Percentiles rank a stretch among this genome's conserved stretches.
Evolutionary conservation across 2,113 vertebrate genomes (phyloP).

Genomic region (Prunella himalayana): DNA sequence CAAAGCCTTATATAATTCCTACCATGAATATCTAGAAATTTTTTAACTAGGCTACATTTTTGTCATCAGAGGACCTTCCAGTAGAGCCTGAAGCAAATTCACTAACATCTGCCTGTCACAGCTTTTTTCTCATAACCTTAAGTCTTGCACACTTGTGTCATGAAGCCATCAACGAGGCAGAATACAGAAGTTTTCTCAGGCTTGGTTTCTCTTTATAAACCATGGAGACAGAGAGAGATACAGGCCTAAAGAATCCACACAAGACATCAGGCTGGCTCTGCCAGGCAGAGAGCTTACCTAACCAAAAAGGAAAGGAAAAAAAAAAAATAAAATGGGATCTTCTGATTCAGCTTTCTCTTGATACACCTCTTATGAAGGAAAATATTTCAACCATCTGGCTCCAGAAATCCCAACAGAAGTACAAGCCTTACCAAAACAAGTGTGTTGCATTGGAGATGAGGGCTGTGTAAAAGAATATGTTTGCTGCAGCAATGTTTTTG

Average conservation of each 20-base stretch:
- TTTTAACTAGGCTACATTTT: neutral
- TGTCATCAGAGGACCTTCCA: neutral
- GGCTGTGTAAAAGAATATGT: neutral
- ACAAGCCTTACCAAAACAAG: neutral
- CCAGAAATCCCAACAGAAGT: neutral
- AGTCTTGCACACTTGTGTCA: neutral
- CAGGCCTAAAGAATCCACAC: neutral
- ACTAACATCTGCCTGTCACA: neutral
- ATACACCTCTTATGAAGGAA: neutral
- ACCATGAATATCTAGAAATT: neutral
- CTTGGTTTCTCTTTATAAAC: neutral
- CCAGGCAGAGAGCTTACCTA: neutral
- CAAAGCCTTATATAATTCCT: neutral
- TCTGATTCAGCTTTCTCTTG: neutral
- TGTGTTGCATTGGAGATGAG: neutral
- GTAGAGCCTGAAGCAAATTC: neutral
- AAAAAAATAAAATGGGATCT: neutral
- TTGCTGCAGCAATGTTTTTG: neutral
- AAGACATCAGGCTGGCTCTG: neutral
- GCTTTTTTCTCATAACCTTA: neutral
- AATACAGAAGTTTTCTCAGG: neutral
- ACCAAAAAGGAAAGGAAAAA: fast-evolving
- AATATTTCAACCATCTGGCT: neutral
- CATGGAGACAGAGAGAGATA: neutral
- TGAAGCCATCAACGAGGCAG: neutral